Evolutionary conservation across 2,888 invertebrate species (phyloP).

Genomic region (Herminia tarsipennalis): DNA sequence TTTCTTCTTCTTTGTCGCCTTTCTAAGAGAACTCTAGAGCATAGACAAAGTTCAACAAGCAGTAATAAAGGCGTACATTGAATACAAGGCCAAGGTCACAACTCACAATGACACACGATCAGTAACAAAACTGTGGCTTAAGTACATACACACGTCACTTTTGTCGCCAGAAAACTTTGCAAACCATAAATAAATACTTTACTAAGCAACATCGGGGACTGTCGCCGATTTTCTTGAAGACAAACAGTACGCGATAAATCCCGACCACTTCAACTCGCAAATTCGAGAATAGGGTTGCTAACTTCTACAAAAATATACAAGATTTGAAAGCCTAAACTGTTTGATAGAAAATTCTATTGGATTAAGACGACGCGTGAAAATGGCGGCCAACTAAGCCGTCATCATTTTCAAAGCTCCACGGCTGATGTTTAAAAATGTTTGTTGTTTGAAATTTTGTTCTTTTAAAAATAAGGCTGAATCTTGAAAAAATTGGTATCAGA

Average conservation of each 20-base stretch:
- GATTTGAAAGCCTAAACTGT: too few species aligned
- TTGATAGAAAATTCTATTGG: too few species aligned
- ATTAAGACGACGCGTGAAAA: too few species aligned
- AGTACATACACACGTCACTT: slow-evolving; percentile 26
- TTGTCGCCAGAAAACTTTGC: slow-evolving; percentile 38
- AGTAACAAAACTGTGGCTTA: slow-evolving; percentile 24
- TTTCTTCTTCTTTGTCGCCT: not conserved
- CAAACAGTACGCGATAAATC: slow-evolving; percentile 48
- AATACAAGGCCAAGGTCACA: slow-evolving; percentile 13
- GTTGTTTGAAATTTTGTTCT: too few species aligned
- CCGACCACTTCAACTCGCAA: slow-evolving; percentile 41
- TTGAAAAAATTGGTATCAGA: too few species aligned
- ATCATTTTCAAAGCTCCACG: too few species aligned
- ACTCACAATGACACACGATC: slow-evolving; percentile 8
- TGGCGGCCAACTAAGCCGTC: too few species aligned
- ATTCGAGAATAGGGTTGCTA: too few species aligned
- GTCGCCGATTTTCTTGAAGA: slow-evolving; percentile 40
- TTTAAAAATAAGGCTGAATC: too few species aligned
- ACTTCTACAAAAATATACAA: too few species aligned
- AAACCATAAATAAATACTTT: slow-evolving; percentile 44
- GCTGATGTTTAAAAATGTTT: too few species aligned
- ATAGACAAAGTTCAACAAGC: slow-evolving; percentile 14
- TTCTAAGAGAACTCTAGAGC: not conserved
- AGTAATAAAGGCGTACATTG: slow-evolving; percentile 20
- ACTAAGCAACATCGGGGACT: slow-evolving; percentile 25